Conservation (phyloP, 2,797 vertebrate genomes). For the Tragopan temminckii region DNA sequence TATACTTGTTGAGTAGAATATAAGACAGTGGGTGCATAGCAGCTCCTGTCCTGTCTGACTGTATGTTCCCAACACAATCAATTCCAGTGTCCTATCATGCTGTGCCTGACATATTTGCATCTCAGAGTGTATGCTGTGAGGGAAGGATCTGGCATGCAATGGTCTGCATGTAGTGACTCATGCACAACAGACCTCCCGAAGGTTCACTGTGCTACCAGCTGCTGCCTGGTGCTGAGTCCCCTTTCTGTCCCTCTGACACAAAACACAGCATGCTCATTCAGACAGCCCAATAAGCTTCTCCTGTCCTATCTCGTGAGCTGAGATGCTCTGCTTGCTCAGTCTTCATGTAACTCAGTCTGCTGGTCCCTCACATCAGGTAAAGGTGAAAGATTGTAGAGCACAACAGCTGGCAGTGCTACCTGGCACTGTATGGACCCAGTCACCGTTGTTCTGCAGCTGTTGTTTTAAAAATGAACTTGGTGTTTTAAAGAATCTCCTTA, state of each 20-base stretch:
- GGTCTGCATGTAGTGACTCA: conserved; percentile 1
- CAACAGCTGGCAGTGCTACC: not conserved
- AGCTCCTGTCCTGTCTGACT: not conserved
- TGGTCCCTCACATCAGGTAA: not conserved
- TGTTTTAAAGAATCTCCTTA: not conserved
- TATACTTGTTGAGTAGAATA: not conserved
- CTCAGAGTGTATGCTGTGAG: not conserved
- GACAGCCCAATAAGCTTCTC: not conserved
- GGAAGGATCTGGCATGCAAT: conserved; percentile 31
- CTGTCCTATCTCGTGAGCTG: not conserved
- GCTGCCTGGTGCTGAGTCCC: not conserved
- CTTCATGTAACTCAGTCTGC: not conserved
- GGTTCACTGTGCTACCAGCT: conserved; percentile 40
- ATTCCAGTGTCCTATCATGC: not conserved
- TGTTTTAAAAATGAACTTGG: not conserved
- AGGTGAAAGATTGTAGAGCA: not conserved
- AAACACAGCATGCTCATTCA: not conserved
- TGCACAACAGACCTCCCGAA: conserved; percentile 28
- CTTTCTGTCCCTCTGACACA: not conserved
- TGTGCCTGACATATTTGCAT: conserved; percentile 29
- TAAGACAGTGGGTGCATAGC: not conserved
- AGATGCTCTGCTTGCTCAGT: not conserved
- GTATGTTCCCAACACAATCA: not conserved
- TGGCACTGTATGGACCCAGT: not conserved
- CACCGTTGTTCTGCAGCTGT: not conserved